A percentile compares a stretch with the other conserved stretches of the same genome.
These are phyloP conservation scores for Sebastes kiyomatsui DNA, from an alignment of 2,797 vertebrate species.

Conservation along the genomic window DNA sequence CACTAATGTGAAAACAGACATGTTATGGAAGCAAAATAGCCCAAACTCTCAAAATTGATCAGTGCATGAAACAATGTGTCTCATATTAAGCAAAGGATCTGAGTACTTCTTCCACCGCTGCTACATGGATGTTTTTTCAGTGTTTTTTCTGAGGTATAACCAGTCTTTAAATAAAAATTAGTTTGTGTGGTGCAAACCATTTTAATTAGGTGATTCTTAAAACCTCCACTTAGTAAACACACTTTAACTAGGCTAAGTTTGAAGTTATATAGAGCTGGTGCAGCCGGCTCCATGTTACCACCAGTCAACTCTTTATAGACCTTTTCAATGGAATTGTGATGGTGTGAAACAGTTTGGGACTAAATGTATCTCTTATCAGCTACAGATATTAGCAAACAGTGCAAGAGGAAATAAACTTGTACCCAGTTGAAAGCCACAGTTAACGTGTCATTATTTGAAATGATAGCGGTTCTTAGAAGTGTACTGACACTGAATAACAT, in stretches of 20 bases:
- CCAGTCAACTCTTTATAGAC: neutral
- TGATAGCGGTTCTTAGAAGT: neutral
- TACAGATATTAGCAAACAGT: neutral
- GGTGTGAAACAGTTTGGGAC: neutral
- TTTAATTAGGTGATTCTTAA: neutral
- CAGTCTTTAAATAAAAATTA: neutral
- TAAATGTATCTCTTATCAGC: neutral
- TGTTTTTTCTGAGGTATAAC: neutral
- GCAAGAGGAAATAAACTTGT: conserved; percentile 19
- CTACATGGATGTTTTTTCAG: accelerated
- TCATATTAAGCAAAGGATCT: too few relatives aligned
- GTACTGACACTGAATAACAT: neutral
- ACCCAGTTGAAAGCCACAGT: neutral
- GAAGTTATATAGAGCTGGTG: neutral
- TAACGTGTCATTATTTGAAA: neutral
- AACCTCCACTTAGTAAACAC: neutral
- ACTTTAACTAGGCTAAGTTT: neutral
- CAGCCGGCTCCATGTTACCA: neutral
- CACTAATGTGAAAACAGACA: too few relatives aligned
- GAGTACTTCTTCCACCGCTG: too few relatives aligned
- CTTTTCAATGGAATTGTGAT: neutral
- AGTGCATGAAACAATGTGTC: too few relatives aligned
- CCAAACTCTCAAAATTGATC: too few relatives aligned
- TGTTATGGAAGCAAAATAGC: too few relatives aligned
- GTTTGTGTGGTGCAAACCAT: neutral